Evolutionary conservation across 2,113 vertebrate genomes (phyloP), one percentile per base, ranked within the genome.

Genomic region (Paraplagusia blochii): DNA sequence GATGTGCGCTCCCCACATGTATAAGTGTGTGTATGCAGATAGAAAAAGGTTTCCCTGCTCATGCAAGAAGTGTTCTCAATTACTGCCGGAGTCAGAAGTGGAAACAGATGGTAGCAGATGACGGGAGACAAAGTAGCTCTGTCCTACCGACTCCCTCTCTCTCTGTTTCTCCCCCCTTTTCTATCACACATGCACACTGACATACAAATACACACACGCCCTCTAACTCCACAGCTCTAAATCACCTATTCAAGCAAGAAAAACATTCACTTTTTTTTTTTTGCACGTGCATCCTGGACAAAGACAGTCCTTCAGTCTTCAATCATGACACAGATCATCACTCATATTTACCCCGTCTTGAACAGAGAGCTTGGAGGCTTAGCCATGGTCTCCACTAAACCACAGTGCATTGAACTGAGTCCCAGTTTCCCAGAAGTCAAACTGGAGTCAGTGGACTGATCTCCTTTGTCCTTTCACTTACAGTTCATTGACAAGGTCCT

Each of bases 101-200:
- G 87, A 91, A 91, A 87, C 90, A 91, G 87, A 91, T 91, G 90
- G 89, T 56, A 69, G 64, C 75, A 80, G 74, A 89, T 88, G 83
- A 84, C 69, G 73, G 86, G 74, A 85, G 84, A 88, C 84, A 84
- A 82, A 88, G 84, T 88, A 79, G 77, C 84, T 88, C 84, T 88
- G 85, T 87, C 77, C 78, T 79, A 67, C 73, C 77, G 80, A 58
- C 75, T 73, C 53, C 13, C 35, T 58, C 35, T 56, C 29, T 29
- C 50, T 56, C 11, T 46, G 55, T 42, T 12, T 44, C 29, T 67
- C 38, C 46, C 17, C n/a, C 49, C 39, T 42, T 57, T 64, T 44
- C 66, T 54, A 64, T 60, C 13, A 1, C 45, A 42, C 65, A 48
- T 61, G 39, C 35, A 15, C 10, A 1, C 43, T 29, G 22, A 29